phyloP scores from a whole-genome alignment of 2,797 vertebrate species.

The Cryptoblepharus egeriae region DNA sequence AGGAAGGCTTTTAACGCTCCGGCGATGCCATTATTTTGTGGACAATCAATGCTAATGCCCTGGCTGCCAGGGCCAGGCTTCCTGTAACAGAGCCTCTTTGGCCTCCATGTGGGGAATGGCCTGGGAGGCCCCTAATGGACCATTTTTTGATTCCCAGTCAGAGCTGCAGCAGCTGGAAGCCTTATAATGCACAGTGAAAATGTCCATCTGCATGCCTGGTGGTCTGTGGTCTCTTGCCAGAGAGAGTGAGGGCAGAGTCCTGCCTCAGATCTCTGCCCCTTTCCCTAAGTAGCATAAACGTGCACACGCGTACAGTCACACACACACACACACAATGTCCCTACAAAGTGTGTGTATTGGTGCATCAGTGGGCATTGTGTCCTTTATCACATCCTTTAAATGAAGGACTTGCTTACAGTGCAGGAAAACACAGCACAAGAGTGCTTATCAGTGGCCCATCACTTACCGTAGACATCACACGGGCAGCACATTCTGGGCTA shows the following conservation, averaged over 20 bases:
- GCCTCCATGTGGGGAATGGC: conserved; percentile 40
- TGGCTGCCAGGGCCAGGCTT: conserved; percentile 68
- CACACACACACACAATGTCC: too few relatives aligned
- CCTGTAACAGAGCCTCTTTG: conserved; percentile 67
- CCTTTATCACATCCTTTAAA: background rate
- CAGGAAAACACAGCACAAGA: background rate
- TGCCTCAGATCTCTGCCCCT: background rate
- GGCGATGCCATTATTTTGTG: conserved; percentile 67
- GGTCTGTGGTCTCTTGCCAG: background rate
- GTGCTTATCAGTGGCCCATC: background rate
- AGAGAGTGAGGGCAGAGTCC: background rate
- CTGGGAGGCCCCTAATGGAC: conserved; percentile 64
- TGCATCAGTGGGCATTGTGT: too few relatives aligned
- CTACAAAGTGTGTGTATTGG: too few relatives aligned
- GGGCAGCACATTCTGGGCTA: background rate
- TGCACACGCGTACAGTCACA: too few relatives aligned
- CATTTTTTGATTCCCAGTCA: conserved; percentile 63
- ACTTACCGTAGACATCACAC: background rate
- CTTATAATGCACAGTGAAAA: background rate
- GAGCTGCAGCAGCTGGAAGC: background rate
- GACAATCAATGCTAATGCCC: conserved; percentile 72
- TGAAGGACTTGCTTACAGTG: background rate
- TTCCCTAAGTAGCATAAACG: too few relatives aligned
- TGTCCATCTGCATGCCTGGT: too few relatives aligned
- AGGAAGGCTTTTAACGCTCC: conserved; percentile 72